Percentiles rank a stretch among this genome's conserved stretches.
These are phyloP conservation scores for Megaptera novaeangliae DNA, from an alignment of 2,113 vertebrate species.

Conservation along the genomic window DNA sequence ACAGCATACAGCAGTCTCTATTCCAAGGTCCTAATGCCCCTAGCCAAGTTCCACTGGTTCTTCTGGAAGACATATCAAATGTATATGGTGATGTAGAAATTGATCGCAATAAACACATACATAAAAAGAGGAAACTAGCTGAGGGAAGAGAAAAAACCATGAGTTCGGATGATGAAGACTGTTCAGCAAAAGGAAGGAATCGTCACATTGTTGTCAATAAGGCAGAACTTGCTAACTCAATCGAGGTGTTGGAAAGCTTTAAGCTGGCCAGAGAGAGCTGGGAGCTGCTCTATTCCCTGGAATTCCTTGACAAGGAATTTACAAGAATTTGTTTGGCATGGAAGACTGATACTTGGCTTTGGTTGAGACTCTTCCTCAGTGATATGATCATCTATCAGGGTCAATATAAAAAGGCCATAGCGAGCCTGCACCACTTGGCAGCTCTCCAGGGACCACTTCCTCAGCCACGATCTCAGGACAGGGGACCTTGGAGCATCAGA, in stretches of 20 bases:
- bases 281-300: slow-evolving; percentile 95
- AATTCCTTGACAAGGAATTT: slow-evolving; percentile 94
- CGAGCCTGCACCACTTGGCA: slow-evolving; percentile 93
- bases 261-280: slow-evolving; percentile 94
- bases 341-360: slow-evolving; percentile 97
- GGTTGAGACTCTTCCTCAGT: slow-evolving; percentile 95
- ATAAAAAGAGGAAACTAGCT: slow-evolving; percentile 96
- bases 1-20: slow-evolving; percentile 91
- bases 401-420: slow-evolving; percentile 95
- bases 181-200: slow-evolving; percentile 88
- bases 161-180: slow-evolving; percentile 98
- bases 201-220: slow-evolving; percentile 92
- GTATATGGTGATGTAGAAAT: slow-evolving; percentile 91
- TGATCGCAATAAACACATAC: slow-evolving; percentile 91
- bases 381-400: slow-evolving; percentile 99
- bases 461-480: slow-evolving; percentile 87
- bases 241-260: slow-evolving; percentile 95
- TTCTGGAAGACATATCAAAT: slow-evolving; percentile 91
- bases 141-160: slow-evolving; percentile 96
- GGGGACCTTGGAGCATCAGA: slow-evolving; percentile 90
- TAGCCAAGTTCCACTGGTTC: slow-evolving; percentile 89
- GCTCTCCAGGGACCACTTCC: slow-evolving; percentile 89
- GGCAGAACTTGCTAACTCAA: slow-evolving; percentile 88
- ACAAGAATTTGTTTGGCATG: slow-evolving; percentile 94
- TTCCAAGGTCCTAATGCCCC: slow-evolving; percentile 92